phyloP scores from a whole-genome alignment of 2,113 vertebrate species.

The Empidonax traillii region DNA sequence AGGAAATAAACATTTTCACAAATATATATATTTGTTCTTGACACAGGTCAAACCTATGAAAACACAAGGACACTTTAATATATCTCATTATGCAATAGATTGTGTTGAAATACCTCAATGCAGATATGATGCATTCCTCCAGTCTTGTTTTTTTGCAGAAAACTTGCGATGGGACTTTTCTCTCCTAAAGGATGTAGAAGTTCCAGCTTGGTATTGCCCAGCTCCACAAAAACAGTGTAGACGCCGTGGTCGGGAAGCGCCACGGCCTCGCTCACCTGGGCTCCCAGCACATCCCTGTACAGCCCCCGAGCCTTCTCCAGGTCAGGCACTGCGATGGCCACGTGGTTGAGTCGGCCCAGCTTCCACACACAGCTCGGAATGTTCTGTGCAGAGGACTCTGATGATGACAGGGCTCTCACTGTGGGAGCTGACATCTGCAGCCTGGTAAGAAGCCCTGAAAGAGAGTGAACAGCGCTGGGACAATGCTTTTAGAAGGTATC shows the following conservation, averaged over 20 bases:
- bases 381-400: constrained; percentile 30
- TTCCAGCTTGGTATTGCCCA: constrained; percentile 94
- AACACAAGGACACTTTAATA: not conserved
- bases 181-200: constrained; percentile 92
- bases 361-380: constrained; percentile 81
- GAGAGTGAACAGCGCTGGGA: not conserved
- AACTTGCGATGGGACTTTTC: constrained; percentile 88
- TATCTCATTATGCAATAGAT: not conserved
- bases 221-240: constrained; percentile 91
- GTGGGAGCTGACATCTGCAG: not conserved
- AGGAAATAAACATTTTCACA: not conserved
- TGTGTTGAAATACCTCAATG: constrained; percentile 84
- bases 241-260: constrained; percentile 92
- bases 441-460: constrained; percentile 75
- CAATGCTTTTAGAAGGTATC: not conserved
- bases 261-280: constrained; percentile 82
- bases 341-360: constrained; percentile 89
- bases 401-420: constrained; percentile 48
- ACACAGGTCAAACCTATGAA: not conserved
- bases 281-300: constrained; percentile 87
- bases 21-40: not conserved
- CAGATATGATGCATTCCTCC: constrained; percentile 98
- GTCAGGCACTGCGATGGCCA: constrained; percentile 92
- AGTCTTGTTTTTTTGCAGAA: constrained; percentile 90
- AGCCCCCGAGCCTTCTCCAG: constrained; percentile 85